Evolutionary conservation across 2,113 vertebrate species (phyloP).

Genomic region (Prinia subflava): DNA sequence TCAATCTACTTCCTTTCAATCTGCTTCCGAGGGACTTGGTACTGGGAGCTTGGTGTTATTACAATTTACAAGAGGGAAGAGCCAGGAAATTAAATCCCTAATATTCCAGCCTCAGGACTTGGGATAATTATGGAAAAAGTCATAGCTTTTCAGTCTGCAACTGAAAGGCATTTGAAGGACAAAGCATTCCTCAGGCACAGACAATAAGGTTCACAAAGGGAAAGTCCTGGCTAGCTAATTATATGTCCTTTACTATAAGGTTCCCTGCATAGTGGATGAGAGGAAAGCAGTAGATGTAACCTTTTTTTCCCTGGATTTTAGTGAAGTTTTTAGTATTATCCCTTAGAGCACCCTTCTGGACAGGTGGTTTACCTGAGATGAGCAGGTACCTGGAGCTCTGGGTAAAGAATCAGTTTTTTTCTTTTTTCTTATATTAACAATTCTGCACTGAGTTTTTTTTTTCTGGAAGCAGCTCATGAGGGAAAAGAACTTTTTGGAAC

Average conservation of each 20-base stretch:
- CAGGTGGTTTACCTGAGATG: not conserved
- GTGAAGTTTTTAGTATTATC: not conserved
- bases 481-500: not conserved
- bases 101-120: not conserved
- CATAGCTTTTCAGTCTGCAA: not conserved
- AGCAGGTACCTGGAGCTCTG: not conserved
- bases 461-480: not conserved
- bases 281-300: not conserved
- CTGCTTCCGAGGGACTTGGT: not conserved
- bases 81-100: not conserved
- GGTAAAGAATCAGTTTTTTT: not conserved
- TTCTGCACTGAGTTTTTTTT: not conserved
- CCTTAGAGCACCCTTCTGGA: not conserved
- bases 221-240: not conserved
- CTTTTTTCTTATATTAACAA: not conserved
- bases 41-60: not conserved
- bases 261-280: not conserved
- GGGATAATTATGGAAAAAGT: not conserved
- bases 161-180: not conserved
- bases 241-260: not conserved
- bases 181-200: not conserved
- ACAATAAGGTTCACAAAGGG: not conserved
- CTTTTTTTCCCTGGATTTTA: not conserved
- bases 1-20: too few species aligned
- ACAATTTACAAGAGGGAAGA: not conserved